These are phyloP conservation scores for Pipistrellus kuhlii DNA, from an alignment of 2,797 vertebrate genomes.

Conservation along the genomic window DNA sequence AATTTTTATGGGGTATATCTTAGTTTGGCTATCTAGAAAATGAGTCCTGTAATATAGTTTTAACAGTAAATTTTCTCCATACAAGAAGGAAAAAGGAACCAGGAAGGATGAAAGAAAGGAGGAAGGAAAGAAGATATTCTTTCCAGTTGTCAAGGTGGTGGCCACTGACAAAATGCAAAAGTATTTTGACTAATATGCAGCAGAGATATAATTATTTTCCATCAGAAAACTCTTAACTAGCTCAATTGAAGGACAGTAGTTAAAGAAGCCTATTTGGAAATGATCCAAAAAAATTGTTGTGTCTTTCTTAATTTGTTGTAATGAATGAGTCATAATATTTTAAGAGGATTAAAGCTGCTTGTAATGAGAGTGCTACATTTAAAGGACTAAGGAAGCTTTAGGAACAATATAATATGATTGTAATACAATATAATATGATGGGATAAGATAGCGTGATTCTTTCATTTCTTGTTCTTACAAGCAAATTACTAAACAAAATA, in stretches of 20 bases:
- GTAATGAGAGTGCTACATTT: neutral
- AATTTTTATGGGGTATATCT: neutral
- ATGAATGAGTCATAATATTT: slow-evolving; percentile 57
- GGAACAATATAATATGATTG: slow-evolving; percentile 46
- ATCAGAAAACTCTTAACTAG: slow-evolving; percentile 13
- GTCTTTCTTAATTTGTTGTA: slow-evolving; percentile 42
- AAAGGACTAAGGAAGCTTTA: slow-evolving; percentile 50
- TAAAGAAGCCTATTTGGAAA: neutral
- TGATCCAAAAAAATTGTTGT: slow-evolving; percentile 19
- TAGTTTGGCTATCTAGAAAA: neutral
- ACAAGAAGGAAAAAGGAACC: neutral
- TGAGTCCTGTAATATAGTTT: neutral
- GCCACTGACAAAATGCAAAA: neutral
- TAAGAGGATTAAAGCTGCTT: slow-evolving; percentile 50
- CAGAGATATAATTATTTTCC: slow-evolving; percentile 8
- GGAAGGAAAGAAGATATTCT: neutral
- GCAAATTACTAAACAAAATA: neutral
- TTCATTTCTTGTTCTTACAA: slow-evolving; percentile 21
- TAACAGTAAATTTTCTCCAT: neutral
- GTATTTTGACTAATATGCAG: neutral
- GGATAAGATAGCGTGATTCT: slow-evolving; percentile 13
- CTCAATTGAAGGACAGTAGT: neutral
- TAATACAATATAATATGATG: slow-evolving; percentile 23
- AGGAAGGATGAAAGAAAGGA: neutral
- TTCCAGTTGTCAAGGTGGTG: neutral